Evolutionary conservation across 2,888 invertebrate species (phyloP), one percentile per base, ranked within the genome.

Genomic region (Pollenia griseotomentosa): DNA sequence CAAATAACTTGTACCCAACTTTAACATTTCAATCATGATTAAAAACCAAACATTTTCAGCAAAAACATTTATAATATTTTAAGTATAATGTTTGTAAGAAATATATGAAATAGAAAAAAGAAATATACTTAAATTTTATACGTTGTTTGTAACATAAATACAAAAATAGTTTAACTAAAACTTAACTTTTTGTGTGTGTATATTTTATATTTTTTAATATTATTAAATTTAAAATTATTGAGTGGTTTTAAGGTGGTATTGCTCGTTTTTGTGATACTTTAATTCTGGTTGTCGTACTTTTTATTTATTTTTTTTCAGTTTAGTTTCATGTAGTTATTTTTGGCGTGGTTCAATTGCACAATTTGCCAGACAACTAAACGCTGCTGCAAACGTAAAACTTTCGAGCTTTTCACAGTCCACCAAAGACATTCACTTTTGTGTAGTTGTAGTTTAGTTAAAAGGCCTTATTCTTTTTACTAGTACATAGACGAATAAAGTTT

Each of bases 261-360:
- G 61, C 75, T 55, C 16, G 55, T 55, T 40, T 74, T 40, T 77
- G 46, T 80, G 51, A 80, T 79, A 85, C 77, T 80, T 74, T 23
- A 73, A 80, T 79, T 85, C 79, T 80, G 46, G 53, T 85, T 85
- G 84, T 61, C 79, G 68, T 74, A 77, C 55, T 83, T 83, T 71
- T 71, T 40, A 42, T 23, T 23, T 33, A 57, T 40, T 77, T 83
- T 44, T 2, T 57, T 66, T 83, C 75, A 23, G 74, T 83, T 83
- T 46, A 70, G 61, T 70, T 83, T 63, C 46, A 63, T 83, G 40
- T 19, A 53, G 61, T 63, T 83, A 83, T 70, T 82, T 86, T 84
- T 87, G 87, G 87, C 84, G 87, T 87, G 84, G 87, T 84, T 84
- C 44, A 84, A 87, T 87, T 87, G 87, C 87, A 87, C 87, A 87